Conservation (phyloP, 2,888 invertebrate species). For the Psylliodes chrysocephalus region DNA sequence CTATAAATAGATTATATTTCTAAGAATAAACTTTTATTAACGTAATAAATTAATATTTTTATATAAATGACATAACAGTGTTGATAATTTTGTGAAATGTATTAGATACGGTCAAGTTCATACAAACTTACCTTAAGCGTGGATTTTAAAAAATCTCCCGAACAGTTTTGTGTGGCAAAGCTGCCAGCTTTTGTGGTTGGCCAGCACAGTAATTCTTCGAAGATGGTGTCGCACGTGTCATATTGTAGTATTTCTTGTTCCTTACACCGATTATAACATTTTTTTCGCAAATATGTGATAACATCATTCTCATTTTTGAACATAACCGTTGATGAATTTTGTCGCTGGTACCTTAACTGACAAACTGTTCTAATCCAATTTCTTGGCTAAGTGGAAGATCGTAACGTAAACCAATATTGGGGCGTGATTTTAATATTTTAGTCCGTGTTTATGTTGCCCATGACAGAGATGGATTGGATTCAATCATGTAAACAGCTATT, state of each 20-base stretch:
- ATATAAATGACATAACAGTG: no score
- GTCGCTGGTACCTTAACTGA: not conserved
- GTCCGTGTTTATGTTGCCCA: conserved; percentile 43
- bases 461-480: conserved; percentile 49
- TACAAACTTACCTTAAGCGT: conserved; percentile 43
- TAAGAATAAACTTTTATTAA: no score
- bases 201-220: conserved; percentile 69
- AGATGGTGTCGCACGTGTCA: conserved; percentile 62
- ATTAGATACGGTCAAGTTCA: not conserved
- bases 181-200: conserved; percentile 62
- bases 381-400: not conserved
- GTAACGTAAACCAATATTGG: conserved; percentile 45
- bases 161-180: conserved; percentile 63
- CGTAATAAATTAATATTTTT: no score
- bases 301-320: conserved; percentile 1
- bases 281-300: not conserved
- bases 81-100: no score
- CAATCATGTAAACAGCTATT: conserved; percentile 31
- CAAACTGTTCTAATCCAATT: not conserved
- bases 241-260: not conserved
- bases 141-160: conserved; percentile 52
- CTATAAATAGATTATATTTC: no score
- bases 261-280: conserved; percentile 7
- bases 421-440: conserved; percentile 47
- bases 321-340: conserved; percentile 7